phyloP scores from a whole-genome alignment of 2,797 vertebrate species.

The Acropternis orthonyx region DNA sequence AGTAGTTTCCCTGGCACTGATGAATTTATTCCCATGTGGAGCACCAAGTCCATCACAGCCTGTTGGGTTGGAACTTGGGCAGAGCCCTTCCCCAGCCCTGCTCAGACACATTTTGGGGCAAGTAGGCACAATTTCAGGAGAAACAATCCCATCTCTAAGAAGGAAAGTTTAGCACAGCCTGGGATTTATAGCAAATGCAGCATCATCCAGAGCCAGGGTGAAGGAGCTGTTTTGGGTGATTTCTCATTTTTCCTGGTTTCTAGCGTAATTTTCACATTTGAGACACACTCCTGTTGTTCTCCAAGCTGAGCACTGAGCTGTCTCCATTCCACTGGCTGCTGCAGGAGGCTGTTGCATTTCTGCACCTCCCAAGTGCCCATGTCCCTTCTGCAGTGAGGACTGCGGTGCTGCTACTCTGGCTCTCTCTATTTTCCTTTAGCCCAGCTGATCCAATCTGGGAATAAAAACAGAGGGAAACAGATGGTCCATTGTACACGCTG shows the following conservation, averaged over 20 bases:
- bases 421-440: conserved; percentile 8
- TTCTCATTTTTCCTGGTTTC: background rate
- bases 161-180: background rate
- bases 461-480: conserved; percentile 67
- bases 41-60: background rate
- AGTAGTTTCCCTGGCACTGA: background rate
- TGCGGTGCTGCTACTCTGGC: background rate
- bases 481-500: conserved; percentile 29
- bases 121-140: background rate
- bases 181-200: background rate
- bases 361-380: background rate
- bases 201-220: background rate
- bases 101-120: background rate
- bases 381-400: background rate
- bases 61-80: background rate
- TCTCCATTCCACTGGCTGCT: background rate
- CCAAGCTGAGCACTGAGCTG: rapidly evolving
- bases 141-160: background rate
- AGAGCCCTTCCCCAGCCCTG: background rate
- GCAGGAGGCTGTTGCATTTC: background rate
- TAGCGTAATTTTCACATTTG: background rate
- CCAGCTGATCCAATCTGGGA: conserved; percentile 49
- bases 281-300: background rate
- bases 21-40: background rate
- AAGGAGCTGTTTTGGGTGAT: background rate